A percentile compares a stretch with the other conserved stretches of the same genome.
phyloP scores from a whole-genome alignment of 2,113 vertebrate genomes.

The Meleagris gallopavo region DNA sequence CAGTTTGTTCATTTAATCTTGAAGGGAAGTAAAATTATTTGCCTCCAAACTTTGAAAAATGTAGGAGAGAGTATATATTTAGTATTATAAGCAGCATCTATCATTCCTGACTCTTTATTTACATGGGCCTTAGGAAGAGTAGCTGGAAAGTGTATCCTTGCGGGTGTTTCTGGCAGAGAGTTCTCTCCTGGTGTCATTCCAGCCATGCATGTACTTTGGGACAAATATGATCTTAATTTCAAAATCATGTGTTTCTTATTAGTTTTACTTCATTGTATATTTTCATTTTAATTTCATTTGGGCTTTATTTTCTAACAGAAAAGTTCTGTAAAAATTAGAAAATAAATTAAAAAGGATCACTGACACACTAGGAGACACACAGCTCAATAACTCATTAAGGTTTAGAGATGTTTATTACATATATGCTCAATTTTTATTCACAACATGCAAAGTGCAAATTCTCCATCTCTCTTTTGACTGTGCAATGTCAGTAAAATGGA shows the following conservation, averaged over 20 bases:
- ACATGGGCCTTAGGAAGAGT: neutral
- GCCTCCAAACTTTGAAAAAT: neutral
- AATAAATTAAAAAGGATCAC: conserved; percentile 52
- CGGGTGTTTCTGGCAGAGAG: neutral
- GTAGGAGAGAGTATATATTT: neutral
- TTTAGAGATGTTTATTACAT: conserved; percentile 51
- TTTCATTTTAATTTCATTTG: conserved; percentile 27
- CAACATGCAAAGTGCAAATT: conserved; percentile 33
- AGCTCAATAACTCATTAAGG: conserved; percentile 67
- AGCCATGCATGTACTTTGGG: neutral
- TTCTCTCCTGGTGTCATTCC: neutral
- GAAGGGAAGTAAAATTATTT: conserved; percentile 24
- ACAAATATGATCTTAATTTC: neutral
- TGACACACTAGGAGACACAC: conserved; percentile 34
- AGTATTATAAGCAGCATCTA: neutral
- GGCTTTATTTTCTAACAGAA: conserved; percentile 23
- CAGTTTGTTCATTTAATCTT: conserved; percentile 1
- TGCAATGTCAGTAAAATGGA: neutral
- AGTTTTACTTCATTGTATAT: conserved; percentile 22
- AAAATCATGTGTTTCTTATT: conserved; percentile 6
- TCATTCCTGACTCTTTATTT: neutral
- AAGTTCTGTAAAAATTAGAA: conserved; percentile 34
- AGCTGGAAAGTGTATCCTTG: neutral
- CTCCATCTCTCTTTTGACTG: conserved; percentile 38
- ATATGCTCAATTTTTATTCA: conserved; percentile 54